Evolutionary conservation across 2,797 vertebrate species (phyloP).

Genomic region (Hafferia zeledoni): DNA sequence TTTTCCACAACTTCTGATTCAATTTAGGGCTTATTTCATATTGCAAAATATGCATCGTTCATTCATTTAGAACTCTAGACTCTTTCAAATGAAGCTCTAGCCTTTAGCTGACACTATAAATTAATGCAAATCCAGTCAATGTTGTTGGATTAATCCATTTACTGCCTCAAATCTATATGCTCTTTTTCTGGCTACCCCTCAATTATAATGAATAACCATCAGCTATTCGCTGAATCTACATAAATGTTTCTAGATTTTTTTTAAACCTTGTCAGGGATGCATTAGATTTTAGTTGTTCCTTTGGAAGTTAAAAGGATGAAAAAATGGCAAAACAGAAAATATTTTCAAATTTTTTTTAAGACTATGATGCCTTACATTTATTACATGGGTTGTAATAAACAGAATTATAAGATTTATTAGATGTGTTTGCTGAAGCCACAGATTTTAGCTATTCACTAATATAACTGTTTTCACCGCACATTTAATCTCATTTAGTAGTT

Average conservation of each 20-base stretch:
- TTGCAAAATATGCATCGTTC: not conserved
- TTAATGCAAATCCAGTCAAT: conserved; percentile 32
- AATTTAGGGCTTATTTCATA: not conserved
- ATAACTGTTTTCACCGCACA: not conserved
- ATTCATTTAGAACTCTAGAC: conserved; percentile 1
- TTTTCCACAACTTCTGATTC: not conserved
- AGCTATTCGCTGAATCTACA: not conserved
- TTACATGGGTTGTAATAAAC: not conserved
- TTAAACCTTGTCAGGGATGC: accelerated
- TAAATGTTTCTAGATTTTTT: not conserved
- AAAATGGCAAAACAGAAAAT: not conserved
- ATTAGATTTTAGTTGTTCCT: not conserved
- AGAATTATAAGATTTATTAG: not conserved
- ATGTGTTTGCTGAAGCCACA: not conserved
- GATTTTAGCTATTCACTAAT: not conserved
- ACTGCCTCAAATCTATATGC: not conserved
- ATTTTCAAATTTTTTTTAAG: not conserved
- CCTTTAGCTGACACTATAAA: conserved; percentile 29
- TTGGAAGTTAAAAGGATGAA: not conserved
- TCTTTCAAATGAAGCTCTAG: conserved; percentile 27
- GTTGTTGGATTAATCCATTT: conserved; percentile 36
- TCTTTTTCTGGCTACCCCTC: not conserved
- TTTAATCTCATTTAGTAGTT: not conserved
- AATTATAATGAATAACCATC: not conserved
- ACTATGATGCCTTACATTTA: not conserved